These are phyloP conservation scores for Spilogale gracilis DNA, from an alignment of 2,113 vertebrate genomes.

Conservation along the genomic window DNA sequence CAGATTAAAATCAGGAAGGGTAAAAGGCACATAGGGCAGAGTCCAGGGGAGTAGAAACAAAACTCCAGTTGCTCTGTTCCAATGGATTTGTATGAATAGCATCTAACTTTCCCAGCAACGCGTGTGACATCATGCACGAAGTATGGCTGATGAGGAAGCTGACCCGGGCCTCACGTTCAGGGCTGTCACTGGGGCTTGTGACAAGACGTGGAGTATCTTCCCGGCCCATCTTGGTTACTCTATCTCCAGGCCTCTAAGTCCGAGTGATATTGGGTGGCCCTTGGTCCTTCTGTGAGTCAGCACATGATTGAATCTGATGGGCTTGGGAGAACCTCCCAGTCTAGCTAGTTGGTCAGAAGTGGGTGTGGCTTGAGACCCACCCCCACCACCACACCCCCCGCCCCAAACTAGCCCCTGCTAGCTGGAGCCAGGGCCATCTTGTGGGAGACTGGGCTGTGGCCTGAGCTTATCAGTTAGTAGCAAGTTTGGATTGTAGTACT, in stretches of 20 bases:
- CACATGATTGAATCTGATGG: neutral
- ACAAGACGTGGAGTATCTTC: rapidly evolving
- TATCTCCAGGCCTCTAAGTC: neutral
- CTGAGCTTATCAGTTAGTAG: neutral
- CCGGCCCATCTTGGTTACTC: neutral
- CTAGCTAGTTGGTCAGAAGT: neutral
- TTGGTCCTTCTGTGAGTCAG: neutral
- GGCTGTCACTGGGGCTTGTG: no score
- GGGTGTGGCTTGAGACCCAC: neutral
- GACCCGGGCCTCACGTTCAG: neutral
- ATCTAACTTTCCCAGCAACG: neutral
- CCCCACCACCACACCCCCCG: no score
- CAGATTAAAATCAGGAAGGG: no score
- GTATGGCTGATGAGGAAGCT: no score
- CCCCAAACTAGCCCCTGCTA: no score
- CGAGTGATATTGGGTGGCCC: neutral
- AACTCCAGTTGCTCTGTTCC: neutral
- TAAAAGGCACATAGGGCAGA: neutral
- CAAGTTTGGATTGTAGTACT: neutral
- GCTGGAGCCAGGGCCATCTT: neutral
- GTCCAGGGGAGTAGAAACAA: neutral
- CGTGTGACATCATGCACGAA: neutral
- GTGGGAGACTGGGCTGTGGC: neutral
- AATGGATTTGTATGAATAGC: rapidly evolving
- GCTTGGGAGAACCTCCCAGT: neutral